phyloP scores from a whole-genome alignment of 2,888 invertebrate species.

The Nudaria mundana region DNA sequence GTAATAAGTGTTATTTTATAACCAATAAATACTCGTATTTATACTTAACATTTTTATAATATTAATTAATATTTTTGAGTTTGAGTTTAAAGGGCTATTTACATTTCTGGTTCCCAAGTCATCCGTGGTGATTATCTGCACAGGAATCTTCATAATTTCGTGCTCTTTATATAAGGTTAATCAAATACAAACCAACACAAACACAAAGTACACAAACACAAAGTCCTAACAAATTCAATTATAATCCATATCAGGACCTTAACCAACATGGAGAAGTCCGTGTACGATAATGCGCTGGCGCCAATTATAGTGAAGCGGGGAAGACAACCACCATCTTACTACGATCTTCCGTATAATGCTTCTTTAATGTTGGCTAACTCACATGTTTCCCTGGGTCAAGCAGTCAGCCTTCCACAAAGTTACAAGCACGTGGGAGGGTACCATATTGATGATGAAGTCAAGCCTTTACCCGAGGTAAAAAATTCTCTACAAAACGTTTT shows the following conservation, averaged over 20 bases:
- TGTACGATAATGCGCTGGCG: constrained; percentile 8
- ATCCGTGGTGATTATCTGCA: too few species aligned
- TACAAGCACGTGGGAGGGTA: constrained; percentile 23
- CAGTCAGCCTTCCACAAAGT: constrained; percentile 20
- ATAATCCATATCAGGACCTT: constrained; percentile 1
- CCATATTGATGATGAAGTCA: constrained; percentile 15
- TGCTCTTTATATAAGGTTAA: not conserved
- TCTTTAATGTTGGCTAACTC: constrained; percentile 33
- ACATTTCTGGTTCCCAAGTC: too few species aligned
- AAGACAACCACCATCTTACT: constrained; percentile 20
- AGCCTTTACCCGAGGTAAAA: constrained; percentile 32
- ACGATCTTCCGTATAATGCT: constrained; percentile 28
- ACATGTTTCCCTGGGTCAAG: constrained; percentile 15
- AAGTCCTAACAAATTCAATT: too few species aligned
- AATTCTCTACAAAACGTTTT: not conserved
- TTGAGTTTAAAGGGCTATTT: not conserved
- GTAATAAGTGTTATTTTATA: too few species aligned
- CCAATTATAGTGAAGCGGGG: constrained; percentile 17
- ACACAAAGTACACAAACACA: too few species aligned
- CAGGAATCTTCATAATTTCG: not conserved
- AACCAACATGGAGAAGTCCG: not conserved
- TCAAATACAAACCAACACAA: too few species aligned
- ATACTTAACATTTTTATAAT: too few species aligned
- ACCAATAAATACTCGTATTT: too few species aligned
- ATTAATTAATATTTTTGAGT: not conserved